Conservation (phyloP, 2,888 invertebrate genomes). For the Lapara coniferarum region DNA sequence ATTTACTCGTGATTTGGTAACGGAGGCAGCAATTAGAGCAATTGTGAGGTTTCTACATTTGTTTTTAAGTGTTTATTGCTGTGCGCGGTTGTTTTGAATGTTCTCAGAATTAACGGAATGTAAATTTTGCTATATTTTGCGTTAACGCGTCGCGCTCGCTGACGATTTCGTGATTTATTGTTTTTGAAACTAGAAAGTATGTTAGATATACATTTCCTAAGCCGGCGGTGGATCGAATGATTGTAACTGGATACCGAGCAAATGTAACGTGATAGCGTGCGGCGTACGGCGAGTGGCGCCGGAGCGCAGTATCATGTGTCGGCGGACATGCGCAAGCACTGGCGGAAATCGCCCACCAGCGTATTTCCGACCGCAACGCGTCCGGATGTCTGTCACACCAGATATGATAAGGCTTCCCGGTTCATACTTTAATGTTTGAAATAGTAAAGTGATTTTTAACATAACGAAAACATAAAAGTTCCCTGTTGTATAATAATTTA, state of each 20-base stretch:
- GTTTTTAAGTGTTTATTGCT: conserved; percentile 76
- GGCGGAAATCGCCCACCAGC: conserved; percentile 70
- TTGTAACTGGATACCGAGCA: conserved; percentile 50
- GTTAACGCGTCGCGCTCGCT: conserved; percentile 39
- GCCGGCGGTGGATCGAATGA: conserved; percentile 36
- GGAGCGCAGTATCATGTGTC: conserved; percentile 53
- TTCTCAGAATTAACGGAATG: conserved; percentile 55
- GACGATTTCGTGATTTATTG: conserved; percentile 25
- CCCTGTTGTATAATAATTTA: conserved; percentile 5
- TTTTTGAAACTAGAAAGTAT: conserved; percentile 17
- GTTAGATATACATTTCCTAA: conserved; percentile 28
- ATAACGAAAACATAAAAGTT: conserved; percentile 11
- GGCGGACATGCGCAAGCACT: conserved; percentile 67
- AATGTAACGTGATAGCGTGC: conserved; percentile 56
- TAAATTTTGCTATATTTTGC: conserved; percentile 46
- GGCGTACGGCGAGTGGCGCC: conserved; percentile 46
- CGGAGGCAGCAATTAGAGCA: conserved; percentile 77
- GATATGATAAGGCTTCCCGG: conserved; percentile 75
- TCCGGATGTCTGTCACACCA: conserved; percentile 50
- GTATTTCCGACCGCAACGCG: conserved; percentile 56
- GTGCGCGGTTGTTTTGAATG: conserved; percentile 60
- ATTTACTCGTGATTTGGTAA: conserved; percentile 81
- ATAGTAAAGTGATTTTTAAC: background rate
- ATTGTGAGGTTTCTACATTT: conserved; percentile 77
- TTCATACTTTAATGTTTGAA: conserved; percentile 23